Conservation (phyloP, 2,113 vertebrate genomes). For the Tachycineta bicolor region DNA sequence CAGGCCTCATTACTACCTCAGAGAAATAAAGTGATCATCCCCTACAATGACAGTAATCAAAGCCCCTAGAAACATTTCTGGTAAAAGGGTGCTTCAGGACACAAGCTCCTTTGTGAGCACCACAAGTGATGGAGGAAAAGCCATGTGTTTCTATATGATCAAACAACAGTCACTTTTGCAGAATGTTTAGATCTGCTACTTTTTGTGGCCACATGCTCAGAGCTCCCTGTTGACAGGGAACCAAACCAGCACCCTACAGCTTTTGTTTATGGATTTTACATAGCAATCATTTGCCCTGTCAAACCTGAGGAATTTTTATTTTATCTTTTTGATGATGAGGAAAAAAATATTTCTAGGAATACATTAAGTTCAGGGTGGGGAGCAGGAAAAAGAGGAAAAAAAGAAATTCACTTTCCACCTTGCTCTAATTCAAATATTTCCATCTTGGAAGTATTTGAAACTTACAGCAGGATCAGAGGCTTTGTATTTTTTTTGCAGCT, state of each 20-base stretch:
- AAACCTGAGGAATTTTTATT: neutral
- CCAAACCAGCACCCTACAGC: neutral
- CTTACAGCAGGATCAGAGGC: neutral
- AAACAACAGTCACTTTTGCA: neutral
- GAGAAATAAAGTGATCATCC: neutral
- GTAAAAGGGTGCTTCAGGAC: neutral
- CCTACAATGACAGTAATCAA: neutral
- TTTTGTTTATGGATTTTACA: neutral
- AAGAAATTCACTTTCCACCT: neutral
- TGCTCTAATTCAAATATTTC: neutral
- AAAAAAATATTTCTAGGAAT: neutral
- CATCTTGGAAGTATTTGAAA: neutral
- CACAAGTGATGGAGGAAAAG: neutral
- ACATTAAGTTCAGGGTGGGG: neutral
- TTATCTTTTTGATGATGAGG: neutral
- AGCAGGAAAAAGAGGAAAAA: neutral
- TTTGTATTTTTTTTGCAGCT: neutral
- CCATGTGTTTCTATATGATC: neutral
- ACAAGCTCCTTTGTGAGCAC: neutral
- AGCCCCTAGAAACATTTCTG: neutral
- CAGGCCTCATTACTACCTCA: neutral
- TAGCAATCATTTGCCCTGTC: neutral
- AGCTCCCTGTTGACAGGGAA: neutral
- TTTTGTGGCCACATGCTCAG: neutral
- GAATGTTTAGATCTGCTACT: neutral